Base-by-base conservation (phyloP, 2,797 vertebrate genomes). In the Cyclura pinguis region DNA sequence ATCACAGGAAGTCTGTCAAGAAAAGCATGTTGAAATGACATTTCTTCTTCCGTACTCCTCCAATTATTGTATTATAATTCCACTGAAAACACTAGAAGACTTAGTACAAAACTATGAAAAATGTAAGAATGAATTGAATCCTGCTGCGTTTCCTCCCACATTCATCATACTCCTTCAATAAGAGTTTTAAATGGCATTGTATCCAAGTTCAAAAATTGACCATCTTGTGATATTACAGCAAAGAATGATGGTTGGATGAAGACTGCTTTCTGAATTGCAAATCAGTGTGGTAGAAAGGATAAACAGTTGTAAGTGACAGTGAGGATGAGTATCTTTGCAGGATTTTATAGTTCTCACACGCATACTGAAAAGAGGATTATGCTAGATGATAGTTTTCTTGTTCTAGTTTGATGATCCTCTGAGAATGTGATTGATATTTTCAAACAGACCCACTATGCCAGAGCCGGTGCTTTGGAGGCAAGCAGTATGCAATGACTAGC, bases 1-100 rank as follows among this genome's bases (percentile, higher is more conserved):
- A 14, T 93, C 89, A 86, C 18, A 77, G 42, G 35, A 88, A 67
- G n/a, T 0, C 81, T 90, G 59, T 89, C 90, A 90, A 22, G 47
- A 85, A 69, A 4, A 80, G 62, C 13, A 6, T 83, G 87, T 91
- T 87, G 89, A 89, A 91, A 1, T 12, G 57, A 3, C 4, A n/a
- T 90, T 80, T 92, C 47, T 77, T n/a, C 76, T 86, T 29, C 14
- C 77, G 3, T 5, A 80, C 1, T 27, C 13, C 3, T 32, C 62
- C 52, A 1, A 47, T 80, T 55, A 24, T 29, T 38, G 7, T 91
- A 29, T 38, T 72, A 55, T 27, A 72, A 67, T 47, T 67, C 22
- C 6, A 29, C 2, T n/a, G n/a, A 77, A 47, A 74, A n/a, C 77
- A 55, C 38, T 52, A 0, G 6, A 92, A 62, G 81, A 62, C n/a